A percentile compares a stretch with the other conserved stretches of the same genome.
Conservation (phyloP, 2,113 vertebrate species). For the Fulica atra region DNA sequence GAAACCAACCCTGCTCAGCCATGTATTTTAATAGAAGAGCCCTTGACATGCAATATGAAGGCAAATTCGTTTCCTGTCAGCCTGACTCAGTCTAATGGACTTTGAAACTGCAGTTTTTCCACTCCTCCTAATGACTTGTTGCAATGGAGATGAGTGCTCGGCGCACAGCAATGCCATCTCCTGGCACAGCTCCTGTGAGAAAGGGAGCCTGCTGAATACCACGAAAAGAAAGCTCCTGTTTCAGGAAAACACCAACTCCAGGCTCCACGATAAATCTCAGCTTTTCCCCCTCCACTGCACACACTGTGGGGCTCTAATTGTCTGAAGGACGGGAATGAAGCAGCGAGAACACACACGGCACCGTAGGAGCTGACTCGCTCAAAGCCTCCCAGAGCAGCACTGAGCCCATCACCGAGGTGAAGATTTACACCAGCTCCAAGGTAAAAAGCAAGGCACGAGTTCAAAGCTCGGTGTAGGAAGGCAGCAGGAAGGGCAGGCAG, state of each 20-base stretch:
- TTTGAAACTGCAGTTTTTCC: constrained; percentile 35
- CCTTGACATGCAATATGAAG: constrained; percentile 29
- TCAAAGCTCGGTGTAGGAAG: background rate
- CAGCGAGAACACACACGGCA: background rate
- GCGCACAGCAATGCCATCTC: constrained; percentile 62
- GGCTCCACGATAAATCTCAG: constrained; percentile 11
- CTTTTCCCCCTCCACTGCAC: background rate
- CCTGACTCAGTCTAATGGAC: constrained; percentile 51
- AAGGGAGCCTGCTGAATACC: constrained; percentile 42
- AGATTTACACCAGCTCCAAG: background rate
- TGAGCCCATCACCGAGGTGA: fast-evolving
- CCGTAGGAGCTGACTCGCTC: background rate
- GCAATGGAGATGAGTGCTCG: constrained; percentile 49
- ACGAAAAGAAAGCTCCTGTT: constrained; percentile 27
- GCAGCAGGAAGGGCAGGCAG: background rate
- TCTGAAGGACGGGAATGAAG: background rate
- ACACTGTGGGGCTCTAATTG: background rate
- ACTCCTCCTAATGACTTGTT: constrained; percentile 50
- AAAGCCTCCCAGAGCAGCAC: background rate
- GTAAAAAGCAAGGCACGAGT: background rate
- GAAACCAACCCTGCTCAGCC: background rate
- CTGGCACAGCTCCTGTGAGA: constrained; percentile 73
- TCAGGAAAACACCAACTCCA: background rate
- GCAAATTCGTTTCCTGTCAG: constrained; percentile 50
- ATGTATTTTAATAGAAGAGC: background rate